These are phyloP conservation scores for Chaenogobius annularis DNA, from an alignment of 2,113 vertebrate genomes.

Conservation along the genomic window DNA sequence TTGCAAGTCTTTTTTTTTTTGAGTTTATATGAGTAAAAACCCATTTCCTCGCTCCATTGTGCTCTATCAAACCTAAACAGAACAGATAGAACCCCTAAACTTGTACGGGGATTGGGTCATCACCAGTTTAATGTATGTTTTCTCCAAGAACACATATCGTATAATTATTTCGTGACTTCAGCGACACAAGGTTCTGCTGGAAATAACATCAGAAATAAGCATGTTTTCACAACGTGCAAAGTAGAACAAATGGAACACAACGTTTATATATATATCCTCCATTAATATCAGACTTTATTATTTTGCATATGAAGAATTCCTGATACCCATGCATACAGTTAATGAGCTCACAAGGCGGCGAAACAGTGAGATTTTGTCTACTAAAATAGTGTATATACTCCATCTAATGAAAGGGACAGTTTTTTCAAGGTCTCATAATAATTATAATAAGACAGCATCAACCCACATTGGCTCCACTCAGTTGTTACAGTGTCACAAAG, in stretches of 20 bases:
- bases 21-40: too few species aligned
- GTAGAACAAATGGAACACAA: conserved; percentile 19
- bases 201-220: neutral
- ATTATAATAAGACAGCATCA: conserved; percentile 60
- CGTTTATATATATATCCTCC: conserved; percentile 7
- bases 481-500: conserved; percentile 63
- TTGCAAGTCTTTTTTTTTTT: too few species aligned
- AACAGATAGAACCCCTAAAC: too few species aligned
- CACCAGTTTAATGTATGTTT: too few species aligned
- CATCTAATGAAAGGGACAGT: conserved; percentile 54
- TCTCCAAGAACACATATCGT: too few species aligned
- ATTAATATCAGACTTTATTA: conserved; percentile 66
- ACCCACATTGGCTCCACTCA: conserved; percentile 57
- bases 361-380: conserved; percentile 27
- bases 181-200: too few species aligned
- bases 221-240: neutral
- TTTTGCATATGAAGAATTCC: conserved; percentile 72
- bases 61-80: too few species aligned
- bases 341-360: conserved; percentile 55
- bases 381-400: conserved; percentile 49
- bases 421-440: conserved; percentile 39
- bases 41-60: too few species aligned
- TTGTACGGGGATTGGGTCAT: too few species aligned
- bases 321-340: conserved; percentile 73
- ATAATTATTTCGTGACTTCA: too few species aligned